phyloP scores from a whole-genome alignment of 2,888 invertebrate genomes.

The Macrophya alboannulata region DNA sequence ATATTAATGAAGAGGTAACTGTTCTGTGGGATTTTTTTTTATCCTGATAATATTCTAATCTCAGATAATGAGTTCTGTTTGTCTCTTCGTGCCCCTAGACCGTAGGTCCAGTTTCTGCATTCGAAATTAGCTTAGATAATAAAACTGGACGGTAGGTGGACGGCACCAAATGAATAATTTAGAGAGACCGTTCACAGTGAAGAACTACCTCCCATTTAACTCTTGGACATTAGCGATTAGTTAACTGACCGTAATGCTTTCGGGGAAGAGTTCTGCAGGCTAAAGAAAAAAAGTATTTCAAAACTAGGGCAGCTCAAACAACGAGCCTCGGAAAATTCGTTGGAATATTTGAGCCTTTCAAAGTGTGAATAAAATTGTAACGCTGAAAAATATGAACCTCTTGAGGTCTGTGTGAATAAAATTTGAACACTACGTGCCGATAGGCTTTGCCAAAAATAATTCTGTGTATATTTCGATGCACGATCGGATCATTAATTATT shows the following conservation, averaged over 20 bases:
- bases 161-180: slow-evolving; percentile 35
- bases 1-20: too few relatives aligned
- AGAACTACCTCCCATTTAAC: slow-evolving; percentile 31
- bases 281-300: background rate
- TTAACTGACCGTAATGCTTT: slow-evolving; percentile 26
- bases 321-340: background rate
- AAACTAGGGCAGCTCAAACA: background rate
- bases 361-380: background rate
- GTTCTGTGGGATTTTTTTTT: background rate
- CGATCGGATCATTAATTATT: background rate
- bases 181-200: background rate
- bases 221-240: slow-evolving; percentile 45
- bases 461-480: background rate
- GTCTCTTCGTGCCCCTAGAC: background rate
- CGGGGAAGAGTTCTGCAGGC: background rate
- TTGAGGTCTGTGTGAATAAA: background rate
- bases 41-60: background rate
- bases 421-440: background rate
- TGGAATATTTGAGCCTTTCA: background rate
- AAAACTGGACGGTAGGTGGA: slow-evolving; percentile 2
- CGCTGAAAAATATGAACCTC: too few relatives aligned
- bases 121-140: slow-evolving; percentile 27
- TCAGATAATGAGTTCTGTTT: background rate
- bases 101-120: slow-evolving; percentile 12
- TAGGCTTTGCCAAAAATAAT: background rate